Evolutionary conservation across 2,888 invertebrate genomes (phyloP), one percentile per base, ranked within the genome.

Genomic region (Hedya salicella): DNA sequence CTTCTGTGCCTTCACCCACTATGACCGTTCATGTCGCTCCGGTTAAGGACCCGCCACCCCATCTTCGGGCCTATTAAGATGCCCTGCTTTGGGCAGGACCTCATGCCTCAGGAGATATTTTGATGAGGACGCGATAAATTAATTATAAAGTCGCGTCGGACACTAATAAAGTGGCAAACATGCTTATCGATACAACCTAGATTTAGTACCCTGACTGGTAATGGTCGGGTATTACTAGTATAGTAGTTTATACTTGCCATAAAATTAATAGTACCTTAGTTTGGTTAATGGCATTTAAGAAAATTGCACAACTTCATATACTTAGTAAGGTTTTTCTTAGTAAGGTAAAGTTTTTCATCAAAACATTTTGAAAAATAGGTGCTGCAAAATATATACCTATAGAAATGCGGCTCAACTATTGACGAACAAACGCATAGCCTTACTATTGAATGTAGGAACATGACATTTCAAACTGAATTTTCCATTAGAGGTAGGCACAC

Each of bases 121-220:
- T 87, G 87, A 89, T 88, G 87, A 84, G 84, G 79, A 79, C 79
- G 76, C 78, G 84, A 88, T 88, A 87, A 87, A 88, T 88, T 89
- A 88, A 89, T 88, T 88, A 87, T 78, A 81, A 71, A 83, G 77
- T 78, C 76, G 74, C 74, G 74, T 72, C 73, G 69, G 75, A 75
- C 79, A 77, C 80, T 84, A 82, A 82, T 84, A 84, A 86, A 83
- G 80, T 73, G 70, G 77, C 77, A 78, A 83, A 81, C 80, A 78
- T 73, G 84, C 84, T 85, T 86, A 85, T 87, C 84, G 79, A 74
- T 80, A 81, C 76, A 68, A 69, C 75, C 79, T 80, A 77, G 77
- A 78, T 79, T 76, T 75, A 79, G 69, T 62, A 62, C 14, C 52
- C 49, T n/a, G 44, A 16, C 46, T 17, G 50, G 46, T 52, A 60